Percentiles rank a stretch among this genome's conserved stretches.
phyloP scores from a whole-genome alignment of 2,888 invertebrate genomes.

The Megamerina dolium region DNA sequence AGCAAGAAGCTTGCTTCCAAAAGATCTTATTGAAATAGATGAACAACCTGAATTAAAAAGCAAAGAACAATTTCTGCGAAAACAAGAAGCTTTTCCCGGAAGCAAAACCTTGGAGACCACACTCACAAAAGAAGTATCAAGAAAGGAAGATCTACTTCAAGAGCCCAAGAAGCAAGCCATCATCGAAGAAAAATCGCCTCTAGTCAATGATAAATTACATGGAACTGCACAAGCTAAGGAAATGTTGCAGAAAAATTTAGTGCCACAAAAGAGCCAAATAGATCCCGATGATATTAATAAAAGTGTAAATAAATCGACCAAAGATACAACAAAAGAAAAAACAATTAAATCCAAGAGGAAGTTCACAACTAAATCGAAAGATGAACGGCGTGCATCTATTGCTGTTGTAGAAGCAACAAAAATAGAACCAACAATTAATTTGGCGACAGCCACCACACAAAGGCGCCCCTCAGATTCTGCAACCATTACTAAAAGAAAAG shows the following conservation, averaged over 20 bases:
- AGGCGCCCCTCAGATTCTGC: constrained; percentile 44
- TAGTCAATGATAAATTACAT: no score
- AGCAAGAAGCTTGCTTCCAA: no score
- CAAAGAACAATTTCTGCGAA: no score
- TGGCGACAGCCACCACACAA: constrained; percentile 22
- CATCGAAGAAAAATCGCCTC: not conserved
- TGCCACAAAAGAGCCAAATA: no score
- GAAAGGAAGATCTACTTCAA: not conserved
- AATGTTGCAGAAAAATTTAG: no score
- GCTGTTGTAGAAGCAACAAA: constrained; percentile 42
- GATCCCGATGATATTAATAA: not conserved
- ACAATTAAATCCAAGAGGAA: no score
- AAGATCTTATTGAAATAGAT: no score
- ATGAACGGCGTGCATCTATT: constrained; percentile 38
- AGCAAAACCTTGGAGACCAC: no score
- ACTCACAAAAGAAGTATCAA: not conserved
- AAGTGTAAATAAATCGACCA: not conserved
- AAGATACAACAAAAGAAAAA: not conserved
- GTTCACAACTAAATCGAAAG: no score
- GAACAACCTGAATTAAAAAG: no score
- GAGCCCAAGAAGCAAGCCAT: not conserved
- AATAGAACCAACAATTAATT: constrained; percentile 30
- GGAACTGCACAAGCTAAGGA: no score
- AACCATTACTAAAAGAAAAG: constrained; percentile 38
- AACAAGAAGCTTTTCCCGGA: no score